Percentiles rank a stretch among this genome's conserved stretches.
Conservation (phyloP, 2,113 vertebrate species). For the Tyto alba region DNA sequence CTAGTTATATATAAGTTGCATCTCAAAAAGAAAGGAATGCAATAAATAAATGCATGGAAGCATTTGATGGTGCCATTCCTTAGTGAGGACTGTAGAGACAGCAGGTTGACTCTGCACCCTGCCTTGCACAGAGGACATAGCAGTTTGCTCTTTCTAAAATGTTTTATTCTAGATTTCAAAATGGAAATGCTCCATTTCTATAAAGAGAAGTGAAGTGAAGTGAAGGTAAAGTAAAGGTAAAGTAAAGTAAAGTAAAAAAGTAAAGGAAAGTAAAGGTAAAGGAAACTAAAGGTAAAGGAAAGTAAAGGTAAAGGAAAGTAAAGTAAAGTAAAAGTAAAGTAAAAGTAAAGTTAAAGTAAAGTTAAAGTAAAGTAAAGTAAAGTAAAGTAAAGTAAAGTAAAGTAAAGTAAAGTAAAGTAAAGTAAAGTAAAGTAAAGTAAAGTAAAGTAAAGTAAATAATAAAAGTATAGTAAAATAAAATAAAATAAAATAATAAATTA, state of each 20-base stretch:
- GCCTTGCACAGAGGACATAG: background rate
- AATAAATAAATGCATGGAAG: background rate
- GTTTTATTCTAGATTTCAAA: background rate
- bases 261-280: no score
- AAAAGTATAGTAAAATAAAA: no score
- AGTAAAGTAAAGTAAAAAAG: no score
- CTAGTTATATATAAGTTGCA: background rate
- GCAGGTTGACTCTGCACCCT: background rate
- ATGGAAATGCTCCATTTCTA: background rate
- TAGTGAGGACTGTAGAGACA: background rate
- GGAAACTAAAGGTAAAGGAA: no score
- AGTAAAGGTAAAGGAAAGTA: no score
- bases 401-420: background rate
- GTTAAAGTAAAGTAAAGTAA: background rate
- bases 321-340: no score
- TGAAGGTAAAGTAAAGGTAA: no score
- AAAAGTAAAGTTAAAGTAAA: no score
- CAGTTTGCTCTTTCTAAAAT: background rate
- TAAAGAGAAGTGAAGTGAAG: no score
- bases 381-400: background rate
- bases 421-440: no score
- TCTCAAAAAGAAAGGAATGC: background rate
- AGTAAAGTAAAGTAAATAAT: no score
- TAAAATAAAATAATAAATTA: background rate
- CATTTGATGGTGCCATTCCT: background rate